A percentile compares a stretch with the other conserved stretches of the same genome.
Conservation (phyloP, 2,797 vertebrate genomes). For the Acrossocheilus wenchowensis region DNA sequence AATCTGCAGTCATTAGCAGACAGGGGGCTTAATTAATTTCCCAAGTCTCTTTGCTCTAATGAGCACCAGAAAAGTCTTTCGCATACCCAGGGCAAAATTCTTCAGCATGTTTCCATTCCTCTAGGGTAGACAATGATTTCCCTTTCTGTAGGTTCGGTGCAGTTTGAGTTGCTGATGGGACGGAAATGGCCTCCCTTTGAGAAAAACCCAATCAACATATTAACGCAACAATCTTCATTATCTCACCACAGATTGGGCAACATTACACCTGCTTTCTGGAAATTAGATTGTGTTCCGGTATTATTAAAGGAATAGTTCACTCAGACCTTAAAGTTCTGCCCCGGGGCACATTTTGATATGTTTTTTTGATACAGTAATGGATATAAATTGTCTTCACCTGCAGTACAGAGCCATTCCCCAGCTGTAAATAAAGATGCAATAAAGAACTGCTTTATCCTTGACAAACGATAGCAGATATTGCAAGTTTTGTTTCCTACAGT, state of each 20-base stretch:
- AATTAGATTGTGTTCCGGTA: background rate
- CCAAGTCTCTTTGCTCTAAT: conserved; percentile 48
- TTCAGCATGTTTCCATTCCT: conserved; percentile 20
- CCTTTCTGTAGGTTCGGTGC: background rate
- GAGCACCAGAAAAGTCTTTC: conserved; percentile 11
- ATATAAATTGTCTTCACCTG: background rate
- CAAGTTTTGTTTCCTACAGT: background rate
- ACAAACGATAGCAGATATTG: background rate
- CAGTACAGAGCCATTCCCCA: background rate
- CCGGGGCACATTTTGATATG: background rate
- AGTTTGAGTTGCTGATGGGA: conserved; percentile 3
- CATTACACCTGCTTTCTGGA: background rate
- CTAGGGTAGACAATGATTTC: background rate
- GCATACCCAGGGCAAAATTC: conserved; percentile 16
- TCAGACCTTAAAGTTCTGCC: background rate
- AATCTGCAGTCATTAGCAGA: conserved; percentile 54
- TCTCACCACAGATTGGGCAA: background rate
- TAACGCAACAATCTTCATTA: background rate
- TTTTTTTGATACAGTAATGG: background rate
- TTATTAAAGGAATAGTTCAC: background rate
- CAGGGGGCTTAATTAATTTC: conserved; percentile 54
- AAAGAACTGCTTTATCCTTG: background rate
- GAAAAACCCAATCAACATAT: conserved; percentile 6
- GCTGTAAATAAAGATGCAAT: background rate
- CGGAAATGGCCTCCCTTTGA: background rate